These are phyloP conservation scores for Tetragonula carbonaria DNA, from an alignment of 2,888 invertebrate genomes.

Conservation along the genomic window DNA sequence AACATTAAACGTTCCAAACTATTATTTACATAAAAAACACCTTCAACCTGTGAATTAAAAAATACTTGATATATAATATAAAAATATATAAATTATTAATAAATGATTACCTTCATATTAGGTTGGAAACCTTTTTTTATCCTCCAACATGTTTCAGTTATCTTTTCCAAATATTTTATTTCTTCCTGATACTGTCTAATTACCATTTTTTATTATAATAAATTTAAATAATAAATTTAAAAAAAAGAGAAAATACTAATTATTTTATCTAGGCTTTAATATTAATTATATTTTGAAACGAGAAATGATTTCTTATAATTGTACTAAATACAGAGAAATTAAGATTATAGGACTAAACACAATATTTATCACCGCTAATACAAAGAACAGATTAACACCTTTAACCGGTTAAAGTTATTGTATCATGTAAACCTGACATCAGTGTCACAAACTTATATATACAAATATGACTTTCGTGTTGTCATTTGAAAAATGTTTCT, in stretches of 20 bases:
- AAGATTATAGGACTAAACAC: not conserved
- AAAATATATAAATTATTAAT: constrained; percentile 35
- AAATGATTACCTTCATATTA: constrained; percentile 93
- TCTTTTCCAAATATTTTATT: constrained; percentile 95
- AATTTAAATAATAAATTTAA: constrained; percentile 13
- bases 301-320: not conserved
- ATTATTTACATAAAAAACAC: constrained; percentile 97
- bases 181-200: constrained; percentile 97
- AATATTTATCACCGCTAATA: not conserved
- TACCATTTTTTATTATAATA: constrained; percentile 87
- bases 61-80: not conserved
- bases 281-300: not conserved
- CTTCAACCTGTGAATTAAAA: constrained; percentile 90
- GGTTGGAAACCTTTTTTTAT: constrained; percentile 99
- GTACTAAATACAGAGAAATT: not conserved
- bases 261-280: not conserved
- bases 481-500: not conserved
- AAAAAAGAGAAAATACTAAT: not conserved
- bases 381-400: not conserved
- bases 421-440: not conserved
- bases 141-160: constrained; percentile 93
- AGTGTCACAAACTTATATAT: not conserved
- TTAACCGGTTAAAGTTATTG: not conserved
- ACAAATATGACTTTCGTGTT: too few relatives aligned
- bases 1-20: constrained; percentile 97